Conservation (phyloP, 2,888 invertebrate species). For the Blastobasis lacticolella region DNA sequence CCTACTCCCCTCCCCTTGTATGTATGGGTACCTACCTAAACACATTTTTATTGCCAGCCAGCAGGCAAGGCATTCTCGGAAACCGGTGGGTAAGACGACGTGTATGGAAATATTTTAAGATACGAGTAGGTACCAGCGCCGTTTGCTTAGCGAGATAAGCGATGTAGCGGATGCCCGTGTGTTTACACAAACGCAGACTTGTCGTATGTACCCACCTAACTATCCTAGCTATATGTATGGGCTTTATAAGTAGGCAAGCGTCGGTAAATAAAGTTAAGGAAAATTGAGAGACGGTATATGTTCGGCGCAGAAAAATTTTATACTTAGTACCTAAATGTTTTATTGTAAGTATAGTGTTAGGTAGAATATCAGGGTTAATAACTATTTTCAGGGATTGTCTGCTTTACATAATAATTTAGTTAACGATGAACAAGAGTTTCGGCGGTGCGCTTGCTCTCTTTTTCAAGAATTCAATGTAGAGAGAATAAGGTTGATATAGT, state of each 20-base stretch:
- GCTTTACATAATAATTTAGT: no score
- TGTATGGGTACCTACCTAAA: background rate
- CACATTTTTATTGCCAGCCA: background rate
- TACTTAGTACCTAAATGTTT: no score
- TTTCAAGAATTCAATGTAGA: no score
- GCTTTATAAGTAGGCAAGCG: background rate
- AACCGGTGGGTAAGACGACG: constrained; percentile 31
- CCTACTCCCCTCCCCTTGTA: background rate
- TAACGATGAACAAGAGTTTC: no score
- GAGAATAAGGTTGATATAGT: no score
- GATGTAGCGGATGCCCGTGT: constrained; percentile 49
- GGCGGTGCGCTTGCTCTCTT: no score
- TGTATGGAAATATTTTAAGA: constrained; percentile 67
- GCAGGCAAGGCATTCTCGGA: constrained; percentile 40
- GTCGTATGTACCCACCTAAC: constrained; percentile 2
- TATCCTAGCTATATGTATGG: background rate
- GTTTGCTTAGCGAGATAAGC: constrained; percentile 64
- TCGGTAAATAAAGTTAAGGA: no score
- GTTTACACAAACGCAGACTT: constrained; percentile 29
- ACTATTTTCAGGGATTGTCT: no score
- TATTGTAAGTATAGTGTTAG: no score
- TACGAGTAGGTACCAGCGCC: constrained; percentile 52
- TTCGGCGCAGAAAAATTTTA: no score
- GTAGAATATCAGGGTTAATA: no score
- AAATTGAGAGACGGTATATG: no score